A percentile compares a stretch with the other conserved stretches of the same genome.
Conservation (phyloP, 2,797 vertebrate species). For the Iguana delicatissima region DNA sequence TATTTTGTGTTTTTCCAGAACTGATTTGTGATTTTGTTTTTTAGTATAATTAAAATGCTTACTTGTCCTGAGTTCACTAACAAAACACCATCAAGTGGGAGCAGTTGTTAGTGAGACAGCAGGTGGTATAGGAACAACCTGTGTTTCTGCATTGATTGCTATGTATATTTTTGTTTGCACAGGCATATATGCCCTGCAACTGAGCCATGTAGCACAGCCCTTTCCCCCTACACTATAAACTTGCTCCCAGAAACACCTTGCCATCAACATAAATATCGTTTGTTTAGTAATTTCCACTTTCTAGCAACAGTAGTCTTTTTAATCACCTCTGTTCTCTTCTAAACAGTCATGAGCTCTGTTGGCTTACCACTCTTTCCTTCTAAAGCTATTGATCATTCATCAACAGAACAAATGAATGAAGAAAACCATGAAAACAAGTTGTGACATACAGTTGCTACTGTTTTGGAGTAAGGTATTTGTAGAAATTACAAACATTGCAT, state of each 20-base stretch:
- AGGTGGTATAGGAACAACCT: not conserved
- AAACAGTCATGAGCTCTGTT: not conserved
- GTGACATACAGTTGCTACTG: not conserved
- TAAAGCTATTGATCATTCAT: not conserved
- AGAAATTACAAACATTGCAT: not conserved
- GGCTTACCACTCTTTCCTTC: not conserved
- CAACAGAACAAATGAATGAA: not conserved
- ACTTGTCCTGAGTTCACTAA: not conserved
- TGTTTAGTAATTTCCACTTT: not conserved
- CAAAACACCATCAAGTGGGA: not conserved
- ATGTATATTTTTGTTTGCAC: no score
- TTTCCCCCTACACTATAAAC: not conserved
- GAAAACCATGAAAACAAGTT: not conserved
- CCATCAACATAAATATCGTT: not conserved
- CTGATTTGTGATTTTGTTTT: not conserved
- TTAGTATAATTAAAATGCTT: not conserved
- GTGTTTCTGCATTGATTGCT: not conserved
- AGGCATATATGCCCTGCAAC: not conserved
- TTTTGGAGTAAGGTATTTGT: not conserved
- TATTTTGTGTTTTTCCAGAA: not conserved
- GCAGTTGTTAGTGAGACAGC: not conserved
- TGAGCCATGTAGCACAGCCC: not conserved
- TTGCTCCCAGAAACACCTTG: not conserved
- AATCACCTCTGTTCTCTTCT: constrained; percentile 1
- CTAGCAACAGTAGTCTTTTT: not conserved